phyloP scores from a whole-genome alignment of 2,888 invertebrate genomes.

The Drosophila acutilabella region DNA sequence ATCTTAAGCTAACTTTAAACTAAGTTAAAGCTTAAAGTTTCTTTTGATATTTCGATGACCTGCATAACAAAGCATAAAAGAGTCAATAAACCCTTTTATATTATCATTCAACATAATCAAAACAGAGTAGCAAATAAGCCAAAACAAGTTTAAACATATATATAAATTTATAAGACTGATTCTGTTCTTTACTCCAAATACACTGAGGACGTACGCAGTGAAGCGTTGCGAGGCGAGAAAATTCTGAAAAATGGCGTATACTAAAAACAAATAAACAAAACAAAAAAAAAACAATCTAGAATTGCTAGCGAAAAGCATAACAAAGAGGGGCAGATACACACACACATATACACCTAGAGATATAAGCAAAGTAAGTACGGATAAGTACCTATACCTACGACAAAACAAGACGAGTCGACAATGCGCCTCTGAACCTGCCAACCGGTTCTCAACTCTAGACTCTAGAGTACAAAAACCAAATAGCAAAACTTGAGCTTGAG shows the following conservation, averaged over 20 bases:
- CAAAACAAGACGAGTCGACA: conserved; percentile 51
- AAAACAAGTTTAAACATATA: conserved; percentile 50
- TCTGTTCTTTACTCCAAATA: conserved; percentile 38
- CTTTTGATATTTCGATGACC: conserved; percentile 28
- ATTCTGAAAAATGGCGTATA: conserved; percentile 46
- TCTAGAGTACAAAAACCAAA: conserved; percentile 61
- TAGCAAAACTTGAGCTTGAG: conserved; percentile 65
- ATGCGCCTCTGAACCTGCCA: conserved; percentile 79
- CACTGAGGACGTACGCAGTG: conserved; percentile 41
- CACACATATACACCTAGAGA: neutral
- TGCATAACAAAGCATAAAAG: conserved; percentile 41
- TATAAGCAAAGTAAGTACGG: conserved; percentile 49
- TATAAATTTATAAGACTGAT: conserved; percentile 35
- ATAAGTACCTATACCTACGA: conserved; percentile 50
- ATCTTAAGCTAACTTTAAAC: too few species aligned
- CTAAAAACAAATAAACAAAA: conserved; percentile 26
- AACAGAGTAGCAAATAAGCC: conserved; percentile 46
- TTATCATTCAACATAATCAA: conserved; percentile 46
- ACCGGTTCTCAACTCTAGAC: conserved; percentile 63
- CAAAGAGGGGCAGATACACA: conserved; percentile 23
- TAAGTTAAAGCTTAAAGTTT: neutral
- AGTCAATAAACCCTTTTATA: conserved; percentile 60
- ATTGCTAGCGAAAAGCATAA: conserved; percentile 35
- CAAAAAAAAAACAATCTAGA: conserved; percentile 34
- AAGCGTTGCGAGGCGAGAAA: conserved; percentile 54